A percentile compares a stretch with the other conserved stretches of the same genome.
Evolutionary conservation across 2,113 vertebrate species (phyloP).

Genomic region (Oreotrochilus melanogaster): DNA sequence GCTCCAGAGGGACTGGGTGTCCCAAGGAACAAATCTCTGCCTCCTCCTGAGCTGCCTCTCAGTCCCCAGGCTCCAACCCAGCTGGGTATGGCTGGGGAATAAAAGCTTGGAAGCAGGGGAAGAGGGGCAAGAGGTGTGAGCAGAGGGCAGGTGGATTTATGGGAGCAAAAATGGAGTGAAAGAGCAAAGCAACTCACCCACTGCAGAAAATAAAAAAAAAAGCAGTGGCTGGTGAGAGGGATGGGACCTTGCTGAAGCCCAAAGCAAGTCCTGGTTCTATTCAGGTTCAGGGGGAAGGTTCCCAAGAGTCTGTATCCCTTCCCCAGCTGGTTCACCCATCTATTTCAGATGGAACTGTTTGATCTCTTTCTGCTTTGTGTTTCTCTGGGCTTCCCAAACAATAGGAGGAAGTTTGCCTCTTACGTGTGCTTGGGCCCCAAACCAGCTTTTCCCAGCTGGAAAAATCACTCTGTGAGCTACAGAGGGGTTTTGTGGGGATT

Average conservation of each 20-base stretch:
- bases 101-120: background rate
- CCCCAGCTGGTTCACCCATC: slow-evolving; percentile 2
- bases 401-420: slow-evolving; percentile 59
- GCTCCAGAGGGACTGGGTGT: slow-evolving; percentile 23
- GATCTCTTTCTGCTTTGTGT: slow-evolving; percentile 51
- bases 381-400: slow-evolving; percentile 67
- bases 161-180: background rate
- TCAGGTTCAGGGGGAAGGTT: background rate
- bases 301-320: background rate
- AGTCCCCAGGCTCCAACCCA: background rate
- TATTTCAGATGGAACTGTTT: slow-evolving; percentile 61
- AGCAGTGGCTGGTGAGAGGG: background rate
- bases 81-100: no score
- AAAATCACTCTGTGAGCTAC: slow-evolving; percentile 32
- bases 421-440: background rate
- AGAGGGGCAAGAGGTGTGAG: background rate
- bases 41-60: background rate
- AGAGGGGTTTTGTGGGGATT: background rate
- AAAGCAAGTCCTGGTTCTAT: background rate
- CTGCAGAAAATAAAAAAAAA: background rate
- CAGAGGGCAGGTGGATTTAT: background rate
- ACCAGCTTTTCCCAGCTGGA: slow-evolving; percentile 52
- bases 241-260: background rate
- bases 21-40: slow-evolving; percentile 19
- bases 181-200: background rate